Evolutionary conservation across 1,140 invertebrate genomes (phyloP), one percentile per base, ranked within the genome.

Genomic region (Chironomus tepperi): DNA sequence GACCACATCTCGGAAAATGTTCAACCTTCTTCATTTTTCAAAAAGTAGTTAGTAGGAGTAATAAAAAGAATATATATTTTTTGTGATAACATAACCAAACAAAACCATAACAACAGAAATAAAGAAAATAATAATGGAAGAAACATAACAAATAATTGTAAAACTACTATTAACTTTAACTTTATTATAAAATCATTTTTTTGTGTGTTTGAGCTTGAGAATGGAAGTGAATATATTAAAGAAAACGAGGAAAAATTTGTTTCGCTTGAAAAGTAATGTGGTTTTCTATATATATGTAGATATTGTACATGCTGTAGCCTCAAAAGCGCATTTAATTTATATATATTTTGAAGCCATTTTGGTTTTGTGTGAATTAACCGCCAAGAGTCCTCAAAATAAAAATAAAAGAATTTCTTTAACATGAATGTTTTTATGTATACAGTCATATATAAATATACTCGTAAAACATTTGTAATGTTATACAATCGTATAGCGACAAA

Each of bases 131-230:
- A 57, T n/a, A 5, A 57, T 57, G n/a, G 12, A 57, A 57, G n/a
- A 12, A 57, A 57, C 47, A 57, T n/a, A 57, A 57, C 47, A 57
- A 57, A 57, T 57, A 57, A 57, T 57, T 57, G 47, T 57, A 57
- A 57, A 57, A 57, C 47, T 57, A 57, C 47, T n/a, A 57, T 57
- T 57, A 57, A 57, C 47, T 57, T 57, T 57, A 57, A 57, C 12
- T 57, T 57, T 57, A 57, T 57, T 57, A 57, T 57, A 57, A 57
- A 57, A 57, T 57, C 47, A 57, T 57, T 57, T 57, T 57, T 12
- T 57, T 34, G 24, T 34, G 24, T 34, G 24, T 34, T 34, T 34
- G 24, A 34, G 24, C 24, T 34, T 34, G 24, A 34, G 24, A 34
- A 57, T n/a, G 12, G 43, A 57, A 57, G 47, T 57, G 47, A 57